These are phyloP conservation scores for Botrylloides violaceus DNA, from an alignment of 23 tunicate genomes.

Conservation along the genomic window DNA sequence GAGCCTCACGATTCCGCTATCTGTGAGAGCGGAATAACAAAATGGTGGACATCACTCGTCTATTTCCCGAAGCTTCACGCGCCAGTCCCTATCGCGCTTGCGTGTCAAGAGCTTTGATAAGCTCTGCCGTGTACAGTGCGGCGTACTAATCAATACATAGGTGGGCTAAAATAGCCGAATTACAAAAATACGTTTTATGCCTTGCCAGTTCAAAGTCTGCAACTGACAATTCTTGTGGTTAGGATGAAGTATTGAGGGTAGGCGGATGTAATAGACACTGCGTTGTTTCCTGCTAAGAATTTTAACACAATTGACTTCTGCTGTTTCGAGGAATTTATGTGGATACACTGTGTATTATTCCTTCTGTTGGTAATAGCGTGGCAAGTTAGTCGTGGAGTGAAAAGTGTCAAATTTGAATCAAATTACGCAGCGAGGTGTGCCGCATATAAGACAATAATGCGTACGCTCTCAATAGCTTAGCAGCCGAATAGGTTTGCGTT, in stretches of 20 bases:
- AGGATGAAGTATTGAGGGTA: constrained; percentile 1
- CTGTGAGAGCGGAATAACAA: too few relatives aligned
- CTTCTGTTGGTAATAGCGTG: background rate
- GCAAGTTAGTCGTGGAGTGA: background rate
- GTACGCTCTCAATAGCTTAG: background rate
- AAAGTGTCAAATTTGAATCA: background rate
- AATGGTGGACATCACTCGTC: too few relatives aligned
- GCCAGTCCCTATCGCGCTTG: too few relatives aligned
- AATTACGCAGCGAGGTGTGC: background rate
- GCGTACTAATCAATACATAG: too few relatives aligned
- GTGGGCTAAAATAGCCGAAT: too few relatives aligned
- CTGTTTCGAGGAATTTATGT: background rate
- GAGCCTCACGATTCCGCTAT: too few relatives aligned
- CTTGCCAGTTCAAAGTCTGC: background rate
- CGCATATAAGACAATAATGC: background rate
- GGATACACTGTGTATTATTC: background rate
- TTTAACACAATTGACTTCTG: background rate
- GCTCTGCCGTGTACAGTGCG: too few relatives aligned
- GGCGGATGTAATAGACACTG: constrained; percentile 4
- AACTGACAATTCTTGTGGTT: background rate
- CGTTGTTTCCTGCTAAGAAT: constrained; percentile 3
- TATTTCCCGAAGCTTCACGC: too few relatives aligned
- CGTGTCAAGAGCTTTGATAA: too few relatives aligned
- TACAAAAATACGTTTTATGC: too few relatives aligned
- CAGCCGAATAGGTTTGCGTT: background rate